Evolutionary conservation across 2,797 vertebrate genomes (phyloP).

Genomic region (Onychomys arenicola): DNA sequence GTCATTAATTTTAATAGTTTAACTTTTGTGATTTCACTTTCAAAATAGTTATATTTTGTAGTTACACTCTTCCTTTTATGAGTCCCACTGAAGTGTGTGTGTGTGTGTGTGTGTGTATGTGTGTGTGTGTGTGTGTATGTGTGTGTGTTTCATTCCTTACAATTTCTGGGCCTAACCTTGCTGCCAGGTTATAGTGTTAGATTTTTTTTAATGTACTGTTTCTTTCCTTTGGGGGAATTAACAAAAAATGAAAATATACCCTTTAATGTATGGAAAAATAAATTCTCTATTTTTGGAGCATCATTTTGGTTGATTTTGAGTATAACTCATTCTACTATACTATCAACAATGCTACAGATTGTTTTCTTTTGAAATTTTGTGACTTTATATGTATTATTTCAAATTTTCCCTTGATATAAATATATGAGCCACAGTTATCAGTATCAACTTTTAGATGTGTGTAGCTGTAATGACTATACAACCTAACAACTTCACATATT

Average conservation of each 20-base stretch:
- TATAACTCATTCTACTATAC: neutral
- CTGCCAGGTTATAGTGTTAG: neutral
- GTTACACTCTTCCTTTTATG: neutral
- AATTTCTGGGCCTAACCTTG: neutral
- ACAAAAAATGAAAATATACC: neutral
- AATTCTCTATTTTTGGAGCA: neutral
- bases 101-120: neutral
- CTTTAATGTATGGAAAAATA: neutral
- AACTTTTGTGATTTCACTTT: neutral
- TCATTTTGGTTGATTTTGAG: neutral
- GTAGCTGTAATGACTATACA: neutral
- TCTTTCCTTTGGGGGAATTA: fast-evolving
- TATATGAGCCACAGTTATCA: neutral
- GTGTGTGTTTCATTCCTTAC: neutral
- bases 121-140: neutral
- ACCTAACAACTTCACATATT: neutral
- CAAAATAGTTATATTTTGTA: neutral
- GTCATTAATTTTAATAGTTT: neutral
- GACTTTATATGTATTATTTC: neutral
- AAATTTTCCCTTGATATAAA: neutral
- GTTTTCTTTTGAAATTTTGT: neutral
- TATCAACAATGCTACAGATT: neutral
- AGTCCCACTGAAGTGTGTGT: neutral
- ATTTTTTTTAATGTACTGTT: neutral
- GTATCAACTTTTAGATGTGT: neutral